Base-by-base conservation (phyloP, 2,113 vertebrate genomes). In the Equus quagga region DNA sequence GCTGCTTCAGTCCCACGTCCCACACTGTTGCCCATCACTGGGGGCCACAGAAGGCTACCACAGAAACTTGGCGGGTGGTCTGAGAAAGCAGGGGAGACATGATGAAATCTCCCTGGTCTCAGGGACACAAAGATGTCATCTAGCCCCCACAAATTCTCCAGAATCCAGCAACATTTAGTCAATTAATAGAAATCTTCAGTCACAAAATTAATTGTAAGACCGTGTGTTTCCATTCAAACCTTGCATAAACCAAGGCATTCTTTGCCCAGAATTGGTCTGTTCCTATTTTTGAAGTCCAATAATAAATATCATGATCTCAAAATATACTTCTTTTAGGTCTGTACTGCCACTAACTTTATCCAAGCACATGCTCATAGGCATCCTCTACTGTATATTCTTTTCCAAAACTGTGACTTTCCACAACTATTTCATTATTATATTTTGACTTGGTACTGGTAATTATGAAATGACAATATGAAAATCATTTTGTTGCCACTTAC, bases 311-410 rank as follows among this genome's bases (percentile, higher is more conserved):
- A n/a, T 17, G 9, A 12, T 3, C 26, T 62, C 9, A 54, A 67
- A 33, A 11, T 51, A 19, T 10, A 13, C 36, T 75, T 49, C 28
- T 19, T 56, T 24, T 67, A 6, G 2, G 21, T 36, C 60, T 60
- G 21, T 31, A 0, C 2, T 36, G 18, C 19, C 26, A 26, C 13
- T 24, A 31, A 4, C 5, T 41, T 76, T 82, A 88, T 69, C 18
- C 41, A 58, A 6, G 1, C 14, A 23, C 2, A 7, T 58, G 12
- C 58, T 3, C 3, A 64, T n/a, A 23, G 33, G 26, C 2, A 6
- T 23, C 33, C 14, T 87, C 31, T 36, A 8, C 23, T 19, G 4
- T 58, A n/a, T 31, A 15, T 46, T 87, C 18, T 2, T 56, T 49
- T 4, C 31, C 31, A 70, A 46, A 87, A 46, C 12, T 15, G 2